Conservation (phyloP, 2,113 vertebrate species). For the Tachuris rubrigastra region DNA sequence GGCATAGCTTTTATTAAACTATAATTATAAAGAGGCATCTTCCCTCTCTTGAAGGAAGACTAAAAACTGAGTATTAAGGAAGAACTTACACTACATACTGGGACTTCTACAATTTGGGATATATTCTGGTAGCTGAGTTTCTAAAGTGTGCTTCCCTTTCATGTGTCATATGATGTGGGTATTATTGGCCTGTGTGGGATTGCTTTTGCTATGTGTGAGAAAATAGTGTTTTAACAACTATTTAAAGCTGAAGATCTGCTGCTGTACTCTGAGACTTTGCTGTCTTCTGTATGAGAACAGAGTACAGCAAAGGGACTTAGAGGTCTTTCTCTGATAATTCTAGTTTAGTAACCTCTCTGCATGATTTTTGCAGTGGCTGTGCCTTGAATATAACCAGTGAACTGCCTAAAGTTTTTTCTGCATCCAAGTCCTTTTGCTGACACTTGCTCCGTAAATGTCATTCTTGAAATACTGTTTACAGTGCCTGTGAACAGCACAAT, state of each 20-base stretch:
- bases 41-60: background rate
- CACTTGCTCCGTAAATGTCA: background rate
- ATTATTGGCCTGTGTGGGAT: background rate
- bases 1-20: background rate
- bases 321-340: background rate
- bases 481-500: background rate
- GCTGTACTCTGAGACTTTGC: background rate
- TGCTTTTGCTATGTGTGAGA: background rate
- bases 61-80: background rate
- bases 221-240: background rate
- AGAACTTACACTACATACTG: background rate
- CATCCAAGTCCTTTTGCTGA: background rate
- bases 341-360: background rate
- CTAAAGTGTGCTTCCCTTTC: rapidly evolving
- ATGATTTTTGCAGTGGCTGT: background rate
- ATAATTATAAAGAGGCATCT: background rate
- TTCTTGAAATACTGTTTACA: background rate
- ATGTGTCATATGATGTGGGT: rapidly evolving
- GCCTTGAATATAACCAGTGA: background rate
- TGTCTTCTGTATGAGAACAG: background rate
- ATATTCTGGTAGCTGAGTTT: background rate
- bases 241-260: background rate
- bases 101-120: background rate
- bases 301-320: background rate
- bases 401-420: background rate